These are phyloP conservation scores for Steinernema feltiae DNA, from an alignment of 1,140 invertebrate species.

Conservation along the genomic window DNA sequence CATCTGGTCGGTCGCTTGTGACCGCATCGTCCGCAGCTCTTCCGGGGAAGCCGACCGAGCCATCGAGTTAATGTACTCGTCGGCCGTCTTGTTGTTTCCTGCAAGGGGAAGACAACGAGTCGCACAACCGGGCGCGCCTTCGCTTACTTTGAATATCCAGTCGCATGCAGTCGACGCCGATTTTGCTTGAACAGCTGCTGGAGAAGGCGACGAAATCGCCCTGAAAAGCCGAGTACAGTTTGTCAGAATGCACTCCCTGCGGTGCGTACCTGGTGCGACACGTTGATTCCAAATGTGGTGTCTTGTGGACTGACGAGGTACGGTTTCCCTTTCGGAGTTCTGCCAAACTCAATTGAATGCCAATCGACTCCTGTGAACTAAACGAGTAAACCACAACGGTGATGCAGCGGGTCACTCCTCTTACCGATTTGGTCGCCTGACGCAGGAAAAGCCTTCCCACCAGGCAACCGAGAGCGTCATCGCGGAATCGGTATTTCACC, in stretches of 20 bases:
- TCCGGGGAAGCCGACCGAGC: slow-evolving; percentile 54
- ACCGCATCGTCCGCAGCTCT: slow-evolving; percentile 49
- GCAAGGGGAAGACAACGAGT: slow-evolving; percentile 7
- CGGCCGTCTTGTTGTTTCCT: slow-evolving; percentile 57
- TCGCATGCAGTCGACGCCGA: slow-evolving; percentile 56
- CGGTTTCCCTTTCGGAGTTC: slow-evolving; percentile 53
- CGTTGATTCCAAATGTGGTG: slow-evolving; percentile 49
- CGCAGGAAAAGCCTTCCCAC: slow-evolving; percentile 53
- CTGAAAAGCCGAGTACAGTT: slow-evolving; percentile 22
- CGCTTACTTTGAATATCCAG: slow-evolving; percentile 51
- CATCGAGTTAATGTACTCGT: slow-evolving; percentile 58
- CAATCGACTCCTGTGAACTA: slow-evolving; percentile 48
- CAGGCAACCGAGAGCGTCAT: slow-evolving; percentile 51
- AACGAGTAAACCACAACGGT: slow-evolving; percentile 9
- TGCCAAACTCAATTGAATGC: slow-evolving; percentile 45
- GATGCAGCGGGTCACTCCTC: not conserved
- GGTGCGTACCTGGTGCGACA: slow-evolving; percentile 51
- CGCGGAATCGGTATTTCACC: slow-evolving; percentile 34
- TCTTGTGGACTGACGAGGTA: slow-evolving; percentile 40
- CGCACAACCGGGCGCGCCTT: not conserved
- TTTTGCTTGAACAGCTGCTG: slow-evolving; percentile 47
- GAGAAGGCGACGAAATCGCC: slow-evolving; percentile 56
- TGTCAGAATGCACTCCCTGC: not conserved
- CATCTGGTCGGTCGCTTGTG: slow-evolving; percentile 55
- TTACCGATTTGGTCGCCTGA: slow-evolving; percentile 40